Conservation (phyloP, 2,888 invertebrate genomes). For the Norana najaformis region DNA sequence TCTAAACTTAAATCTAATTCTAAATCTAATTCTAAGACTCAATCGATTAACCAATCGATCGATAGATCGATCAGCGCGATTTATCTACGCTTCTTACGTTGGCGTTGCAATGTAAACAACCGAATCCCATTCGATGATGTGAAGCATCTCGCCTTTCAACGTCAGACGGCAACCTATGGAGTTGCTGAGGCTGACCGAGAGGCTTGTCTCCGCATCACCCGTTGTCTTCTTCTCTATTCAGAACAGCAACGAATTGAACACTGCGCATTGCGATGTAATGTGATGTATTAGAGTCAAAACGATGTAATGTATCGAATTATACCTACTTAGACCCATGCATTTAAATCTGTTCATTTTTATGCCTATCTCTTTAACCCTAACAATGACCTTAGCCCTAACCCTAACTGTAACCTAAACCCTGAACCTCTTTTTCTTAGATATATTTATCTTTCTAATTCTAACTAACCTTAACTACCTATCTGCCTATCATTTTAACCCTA, state of each 20-base stretch:
- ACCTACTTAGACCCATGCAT: too few relatives aligned
- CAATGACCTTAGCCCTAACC: too few relatives aligned
- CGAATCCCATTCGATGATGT: constrained; percentile 96
- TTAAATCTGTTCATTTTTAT: too few relatives aligned
- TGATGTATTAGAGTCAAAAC: not conserved
- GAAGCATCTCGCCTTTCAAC: constrained; percentile 95
- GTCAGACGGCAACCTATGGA: constrained; percentile 64
- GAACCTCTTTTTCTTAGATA: too few relatives aligned
- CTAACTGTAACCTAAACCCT: too few relatives aligned
- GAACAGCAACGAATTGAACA: not conserved
- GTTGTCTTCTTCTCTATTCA: not conserved
- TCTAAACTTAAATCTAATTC: too few relatives aligned
- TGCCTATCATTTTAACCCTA: too few relatives aligned
- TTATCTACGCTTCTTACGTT: constrained; percentile 66
- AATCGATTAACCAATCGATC: not conserved
- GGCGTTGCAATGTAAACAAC: constrained; percentile 96
- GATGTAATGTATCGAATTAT: too few relatives aligned
- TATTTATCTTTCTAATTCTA: too few relatives aligned
- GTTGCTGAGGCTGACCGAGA: not conserved
- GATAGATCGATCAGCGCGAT: not conserved
- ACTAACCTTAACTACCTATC: too few relatives aligned
- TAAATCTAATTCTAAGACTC: too few relatives aligned
- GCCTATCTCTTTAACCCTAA: too few relatives aligned
- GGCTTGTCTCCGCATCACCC: not conserved
- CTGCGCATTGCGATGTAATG: not conserved